phyloP scores from a whole-genome alignment of 1,140 invertebrate species.

The Geopemphigus sp. region DNA sequence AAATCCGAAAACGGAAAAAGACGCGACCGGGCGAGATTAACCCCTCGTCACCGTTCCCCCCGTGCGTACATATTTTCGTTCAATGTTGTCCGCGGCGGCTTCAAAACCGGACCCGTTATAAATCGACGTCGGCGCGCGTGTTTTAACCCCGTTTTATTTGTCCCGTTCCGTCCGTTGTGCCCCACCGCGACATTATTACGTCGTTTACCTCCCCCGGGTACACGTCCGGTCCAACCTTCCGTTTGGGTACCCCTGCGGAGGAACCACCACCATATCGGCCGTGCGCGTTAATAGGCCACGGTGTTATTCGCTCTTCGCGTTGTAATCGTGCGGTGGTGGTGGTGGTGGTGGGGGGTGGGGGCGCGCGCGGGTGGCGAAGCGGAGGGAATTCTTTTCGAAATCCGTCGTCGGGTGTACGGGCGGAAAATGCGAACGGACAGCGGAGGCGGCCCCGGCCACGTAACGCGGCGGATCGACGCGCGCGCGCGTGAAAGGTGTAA shows the following conservation, averaged over 20 bases:
- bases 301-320: no score
- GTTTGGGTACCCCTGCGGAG: no score
- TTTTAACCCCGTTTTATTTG: conserved; percentile 18
- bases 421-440: conserved; percentile 42
- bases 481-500: conserved; percentile 44
- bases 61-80: no score
- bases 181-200: neutral
- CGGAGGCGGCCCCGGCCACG: neutral
- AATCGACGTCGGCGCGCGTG: conserved; percentile 23
- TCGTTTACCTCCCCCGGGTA: neutral
- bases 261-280: no score
- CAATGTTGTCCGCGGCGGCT: neutral
- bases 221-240: neutral
- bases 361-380: neutral
- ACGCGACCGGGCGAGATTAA: neutral
- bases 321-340: no score
- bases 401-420: neutral
- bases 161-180: no score
- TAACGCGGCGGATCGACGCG: conserved; percentile 3
- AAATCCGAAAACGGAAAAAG: neutral
- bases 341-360: no score
- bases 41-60: neutral
- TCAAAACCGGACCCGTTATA: conserved; percentile 27
- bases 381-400: conserved; percentile 13
- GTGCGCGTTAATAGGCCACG: no score